Conservation (phyloP, 1,140 invertebrate genomes). For the Ceratina calcarata region DNA sequence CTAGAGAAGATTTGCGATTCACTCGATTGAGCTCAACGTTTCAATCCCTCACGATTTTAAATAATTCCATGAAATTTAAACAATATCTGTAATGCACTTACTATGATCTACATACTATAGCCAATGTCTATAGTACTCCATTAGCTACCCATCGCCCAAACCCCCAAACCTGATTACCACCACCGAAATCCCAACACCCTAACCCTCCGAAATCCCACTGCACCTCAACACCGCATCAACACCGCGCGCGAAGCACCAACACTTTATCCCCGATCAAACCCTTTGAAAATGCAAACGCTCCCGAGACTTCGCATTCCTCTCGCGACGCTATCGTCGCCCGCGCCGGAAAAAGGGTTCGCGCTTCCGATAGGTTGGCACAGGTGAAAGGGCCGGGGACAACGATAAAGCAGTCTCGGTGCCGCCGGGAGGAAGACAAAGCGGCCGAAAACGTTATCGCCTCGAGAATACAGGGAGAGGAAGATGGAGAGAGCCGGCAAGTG, state of each 20-base stretch:
- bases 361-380: constrained; percentile 38
- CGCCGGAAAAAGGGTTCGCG: constrained; percentile 6
- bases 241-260: neutral
- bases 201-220: neutral
- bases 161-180: constrained; percentile 10
- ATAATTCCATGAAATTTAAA: no score
- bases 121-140: neutral
- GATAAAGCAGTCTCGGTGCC: constrained; percentile 32
- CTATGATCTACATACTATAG: no score
- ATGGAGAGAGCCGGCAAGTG: neutral
- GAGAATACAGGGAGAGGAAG: constrained; percentile 43
- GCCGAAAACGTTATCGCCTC: constrained; percentile 58
- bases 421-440: constrained; percentile 49
- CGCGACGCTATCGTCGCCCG: neutral
- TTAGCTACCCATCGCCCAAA: neutral
- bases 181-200: neutral
- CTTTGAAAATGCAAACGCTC: neutral
- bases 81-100: no score
- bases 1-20: no score
- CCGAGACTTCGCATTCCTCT: neutral
- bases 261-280: neutral
- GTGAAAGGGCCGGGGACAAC: constrained; percentile 35
- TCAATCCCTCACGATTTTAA: no score
- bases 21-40: no score
- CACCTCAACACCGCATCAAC: neutral